Conservation (phyloP, 2,113 vertebrate species). For the Corythornis cristatus region DNA sequence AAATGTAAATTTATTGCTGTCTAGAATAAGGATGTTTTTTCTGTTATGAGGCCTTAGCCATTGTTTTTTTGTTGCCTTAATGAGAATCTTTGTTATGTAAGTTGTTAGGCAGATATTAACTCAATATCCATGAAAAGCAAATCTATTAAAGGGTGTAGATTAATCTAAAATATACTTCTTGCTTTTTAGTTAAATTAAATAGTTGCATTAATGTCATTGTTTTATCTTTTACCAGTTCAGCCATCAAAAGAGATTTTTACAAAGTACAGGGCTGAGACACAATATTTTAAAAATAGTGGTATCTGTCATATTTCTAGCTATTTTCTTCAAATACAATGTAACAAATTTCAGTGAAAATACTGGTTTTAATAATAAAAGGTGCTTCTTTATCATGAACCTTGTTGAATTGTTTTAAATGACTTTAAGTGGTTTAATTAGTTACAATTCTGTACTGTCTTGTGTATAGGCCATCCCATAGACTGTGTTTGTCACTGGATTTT, state of each 20-base stretch:
- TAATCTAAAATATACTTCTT: neutral
- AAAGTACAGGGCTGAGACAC: neutral
- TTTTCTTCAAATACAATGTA: neutral
- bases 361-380: neutral
- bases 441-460: neutral
- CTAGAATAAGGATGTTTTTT: neutral
- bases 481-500: neutral
- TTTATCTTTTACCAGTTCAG: constrained; percentile 41
- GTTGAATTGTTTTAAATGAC: neutral
- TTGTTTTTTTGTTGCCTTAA: neutral
- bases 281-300: constrained; percentile 58
- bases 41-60: neutral
- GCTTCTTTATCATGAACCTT: neutral
- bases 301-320: constrained; percentile 56
- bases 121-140: neutral
- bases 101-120: neutral
- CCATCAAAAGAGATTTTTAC: constrained; percentile 5
- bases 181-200: neutral
- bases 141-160: neutral
- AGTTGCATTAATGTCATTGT: neutral
- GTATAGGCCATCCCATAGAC: neutral
- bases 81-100: neutral
- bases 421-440: neutral
- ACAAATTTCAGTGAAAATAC: neutral
- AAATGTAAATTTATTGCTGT: neutral